Percentiles rank a stretch among this genome's conserved stretches.
phyloP scores from a whole-genome alignment of 2,113 vertebrate genomes.

The Ciconia stormi region DNA sequence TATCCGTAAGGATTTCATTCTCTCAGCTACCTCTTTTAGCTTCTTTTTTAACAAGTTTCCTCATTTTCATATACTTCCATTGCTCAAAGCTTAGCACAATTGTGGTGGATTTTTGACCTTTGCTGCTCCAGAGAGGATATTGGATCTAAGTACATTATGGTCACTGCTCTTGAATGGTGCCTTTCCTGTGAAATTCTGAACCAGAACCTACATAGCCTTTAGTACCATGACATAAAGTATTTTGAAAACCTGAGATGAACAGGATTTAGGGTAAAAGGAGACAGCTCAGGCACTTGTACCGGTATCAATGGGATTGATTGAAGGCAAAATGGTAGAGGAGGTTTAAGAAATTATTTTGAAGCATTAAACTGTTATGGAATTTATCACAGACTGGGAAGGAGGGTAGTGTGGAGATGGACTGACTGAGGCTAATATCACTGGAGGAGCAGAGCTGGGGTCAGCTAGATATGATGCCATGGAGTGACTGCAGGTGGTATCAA shows the following conservation, averaged over 20 bases:
- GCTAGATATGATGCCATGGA: rapidly evolving
- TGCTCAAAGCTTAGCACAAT: background rate
- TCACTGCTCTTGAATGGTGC: background rate
- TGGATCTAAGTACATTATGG: background rate
- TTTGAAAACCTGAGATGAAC: background rate
- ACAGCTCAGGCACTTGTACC: background rate
- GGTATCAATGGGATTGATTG: background rate
- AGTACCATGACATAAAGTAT: background rate
- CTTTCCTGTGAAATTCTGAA: background rate
- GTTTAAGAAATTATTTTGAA: background rate
- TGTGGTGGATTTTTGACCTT: background rate
- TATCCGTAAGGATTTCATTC: background rate
- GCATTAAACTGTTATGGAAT: background rate
- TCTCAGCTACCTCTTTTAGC: background rate
- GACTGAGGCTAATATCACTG: background rate
- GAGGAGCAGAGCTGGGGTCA: background rate
- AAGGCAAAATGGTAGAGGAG: background rate
- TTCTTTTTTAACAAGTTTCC: background rate
- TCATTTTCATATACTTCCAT: background rate
- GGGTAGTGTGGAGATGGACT: background rate
- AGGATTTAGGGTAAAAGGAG: background rate
- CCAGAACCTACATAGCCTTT: background rate
- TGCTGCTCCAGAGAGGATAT: background rate
- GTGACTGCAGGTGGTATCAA: background rate
- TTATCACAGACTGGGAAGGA: background rate